Base-by-base conservation (phyloP, 1,140 invertebrate genomes). In the Liolophura sinensis region DNA sequence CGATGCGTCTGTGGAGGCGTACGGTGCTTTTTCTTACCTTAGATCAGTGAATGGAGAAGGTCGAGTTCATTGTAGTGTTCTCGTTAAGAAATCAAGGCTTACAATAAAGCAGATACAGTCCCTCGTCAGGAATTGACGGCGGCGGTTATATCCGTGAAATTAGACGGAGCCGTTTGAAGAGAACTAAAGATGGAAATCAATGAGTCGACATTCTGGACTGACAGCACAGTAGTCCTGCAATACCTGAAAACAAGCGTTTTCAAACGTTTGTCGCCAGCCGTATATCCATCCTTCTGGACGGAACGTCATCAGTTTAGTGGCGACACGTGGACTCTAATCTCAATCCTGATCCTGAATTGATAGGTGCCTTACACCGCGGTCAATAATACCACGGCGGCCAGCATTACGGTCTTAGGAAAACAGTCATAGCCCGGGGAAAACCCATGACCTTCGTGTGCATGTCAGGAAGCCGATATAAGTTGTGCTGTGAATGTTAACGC, bases 1-100 rank as follows among this genome's bases (percentile, higher is more conserved):
- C 47, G 71, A 77, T 67, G 77, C 70, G 15, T 71, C 69, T 63
- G 52, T 9, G 0, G 31, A 4, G 15, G 70, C 66, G 1, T 73
- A 78, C 67, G 73, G 72, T 48, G 60, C 68, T 52, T 71, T 69
- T 18, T 66, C 70, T 20, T 77, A 75, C 51, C 14, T 78, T 4
- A 46, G 73, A 16, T 57, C 68, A 4, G 46, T 60, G 0, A 64
- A 52, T 40, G 56, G 22, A 1, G 47, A 49, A 5, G 56, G 60
- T 1, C 15, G 65, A n/a, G 50, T 69, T 40, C 68, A 73, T 46
- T 69, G 60, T 62, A 52, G 69, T 1, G 50, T 78, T 1, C n/a
- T 73, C 5, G 67, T 71, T n/a, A 62, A 50, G 5, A 78, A 78
- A 51, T 52, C 68, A 9, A 62, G 66, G 62, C 65, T 3, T 73